These are phyloP conservation scores for Xestia rhomboidea DNA, from an alignment of 2,888 invertebrate species.

Conservation along the genomic window DNA sequence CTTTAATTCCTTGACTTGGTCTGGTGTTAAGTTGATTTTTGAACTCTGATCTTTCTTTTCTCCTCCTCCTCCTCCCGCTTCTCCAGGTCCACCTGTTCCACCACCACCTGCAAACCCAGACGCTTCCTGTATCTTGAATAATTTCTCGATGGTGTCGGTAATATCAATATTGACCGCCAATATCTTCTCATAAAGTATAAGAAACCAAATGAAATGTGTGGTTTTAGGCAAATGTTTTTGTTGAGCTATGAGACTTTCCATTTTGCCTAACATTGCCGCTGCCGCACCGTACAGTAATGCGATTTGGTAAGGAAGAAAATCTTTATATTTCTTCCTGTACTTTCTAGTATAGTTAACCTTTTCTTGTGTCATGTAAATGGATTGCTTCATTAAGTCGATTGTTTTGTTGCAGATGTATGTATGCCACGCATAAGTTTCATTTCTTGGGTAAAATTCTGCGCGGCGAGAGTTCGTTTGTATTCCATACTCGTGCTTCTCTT, in stretches of 20 bases:
- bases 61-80: too few species aligned
- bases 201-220: slow-evolving; percentile 69
- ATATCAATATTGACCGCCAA: slow-evolving; percentile 70
- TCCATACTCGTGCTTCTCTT: not conserved
- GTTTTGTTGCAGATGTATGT: slow-evolving; percentile 42
- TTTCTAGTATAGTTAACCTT: slow-evolving; percentile 64
- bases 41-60: fast-evolving
- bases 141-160: slow-evolving; percentile 59
- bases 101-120: fast-evolving
- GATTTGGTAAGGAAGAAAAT: slow-evolving; percentile 59
- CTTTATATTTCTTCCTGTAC: slow-evolving; percentile 50
- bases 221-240: slow-evolving; percentile 25
- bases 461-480: not conserved
- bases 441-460: fast-evolving
- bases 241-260: slow-evolving; percentile 65
- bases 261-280: slow-evolving; percentile 67
- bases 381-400: slow-evolving; percentile 70
- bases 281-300: slow-evolving; percentile 70
- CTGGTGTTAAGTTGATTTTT: fast-evolving
- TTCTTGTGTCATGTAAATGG: slow-evolving; percentile 69
- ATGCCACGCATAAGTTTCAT: not conserved
- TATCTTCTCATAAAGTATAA: slow-evolving; percentile 73
- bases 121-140: slow-evolving; percentile 57
- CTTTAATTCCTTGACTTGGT: not conserved
- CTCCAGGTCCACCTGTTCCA: too few species aligned